Conservation (phyloP, 92 coral and sea anemone genomes). For the Porites divaricata region DNA sequence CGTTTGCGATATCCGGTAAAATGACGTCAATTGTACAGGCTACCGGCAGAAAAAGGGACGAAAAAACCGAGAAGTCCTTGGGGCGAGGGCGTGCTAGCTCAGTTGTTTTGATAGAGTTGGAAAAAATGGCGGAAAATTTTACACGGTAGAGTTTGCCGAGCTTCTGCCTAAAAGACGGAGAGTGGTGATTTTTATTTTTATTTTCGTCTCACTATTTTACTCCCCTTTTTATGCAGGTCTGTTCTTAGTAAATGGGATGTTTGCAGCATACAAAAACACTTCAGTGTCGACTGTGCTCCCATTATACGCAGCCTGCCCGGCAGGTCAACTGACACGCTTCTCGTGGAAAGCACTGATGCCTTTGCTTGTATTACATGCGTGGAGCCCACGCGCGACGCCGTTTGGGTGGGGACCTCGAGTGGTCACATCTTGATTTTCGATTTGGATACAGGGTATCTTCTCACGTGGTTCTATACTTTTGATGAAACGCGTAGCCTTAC, state of each 20-base stretch:
- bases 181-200: no score
- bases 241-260: constrained; percentile 89
- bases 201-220: no score
- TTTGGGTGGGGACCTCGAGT: constrained; percentile 94
- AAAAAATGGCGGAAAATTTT: no score
- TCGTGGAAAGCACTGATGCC: constrained; percentile 38
- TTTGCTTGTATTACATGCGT: constrained; percentile 80
- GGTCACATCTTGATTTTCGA: constrained; percentile 89
- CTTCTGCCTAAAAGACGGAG: no score
- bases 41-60: no score
- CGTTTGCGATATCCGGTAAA: no score
- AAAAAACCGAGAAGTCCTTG: no score
- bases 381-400: constrained; percentile 76
- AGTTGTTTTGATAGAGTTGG: no score
- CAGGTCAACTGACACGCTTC: constrained; percentile 21
- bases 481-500: constrained; percentile 89
- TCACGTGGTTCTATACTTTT: constrained; percentile 89
- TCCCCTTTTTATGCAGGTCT: constrained; percentile 61
- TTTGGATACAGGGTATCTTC: constrained; percentile 68
- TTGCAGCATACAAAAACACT: constrained; percentile 65
- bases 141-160: no score
- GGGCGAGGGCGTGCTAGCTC: no score
- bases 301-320: constrained; percentile 38
- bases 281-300: constrained; percentile 75
- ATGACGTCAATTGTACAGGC: no score